Evolutionary conservation across 1,140 invertebrate genomes (phyloP), one percentile per base, ranked within the genome.

Genomic region (Psix sp.): DNA sequence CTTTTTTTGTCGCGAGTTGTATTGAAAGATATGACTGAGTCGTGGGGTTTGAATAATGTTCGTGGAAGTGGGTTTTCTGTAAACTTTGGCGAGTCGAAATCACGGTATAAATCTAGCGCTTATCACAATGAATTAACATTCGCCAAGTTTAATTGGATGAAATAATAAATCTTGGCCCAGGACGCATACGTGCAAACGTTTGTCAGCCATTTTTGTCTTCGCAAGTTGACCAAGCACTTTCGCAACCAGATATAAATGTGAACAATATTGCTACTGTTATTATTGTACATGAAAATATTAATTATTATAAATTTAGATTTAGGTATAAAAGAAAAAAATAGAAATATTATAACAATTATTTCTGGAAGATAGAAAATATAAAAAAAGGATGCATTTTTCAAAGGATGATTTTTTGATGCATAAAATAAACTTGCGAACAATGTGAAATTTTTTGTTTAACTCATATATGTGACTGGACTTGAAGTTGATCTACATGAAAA

Each of bases 101-200:
- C 15, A 26, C 15, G 36, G 14, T 5, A 57, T 60, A 60, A 59
- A 59, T 68, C 65, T 45, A n/a, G 14, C 17, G 38, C 39, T 70
- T 71, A 71, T 63, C 67, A 35, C 26, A 10, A 10, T 7, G 7
- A 29, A 29, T 29, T 7, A 7, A 7, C 26, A 29, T 10, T 29
- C 26, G 26, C n/a, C 2, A 2, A 29, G n/a, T 29, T 29, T 29
- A 2, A 7, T 10, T 29, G 2, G 26, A 7, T n/a, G 7, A 29
- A 29, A 10, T 29, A 29, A 29, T 29, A 29, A 29, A 29, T 29
- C n/a, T 29, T 7, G 7, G n/a, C n/a, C n/a, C n/a, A n/a, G 26
- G 7, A 29, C n/a, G 26, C 6, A 29, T 10, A n/a, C 26, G 7
- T 10, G 7, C 6, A 7, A 29, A 29, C 26, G 26, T 29, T 10